Evolutionary conservation across 2,888 invertebrate species (phyloP).

Genomic region (Morinoia aosen): DNA sequence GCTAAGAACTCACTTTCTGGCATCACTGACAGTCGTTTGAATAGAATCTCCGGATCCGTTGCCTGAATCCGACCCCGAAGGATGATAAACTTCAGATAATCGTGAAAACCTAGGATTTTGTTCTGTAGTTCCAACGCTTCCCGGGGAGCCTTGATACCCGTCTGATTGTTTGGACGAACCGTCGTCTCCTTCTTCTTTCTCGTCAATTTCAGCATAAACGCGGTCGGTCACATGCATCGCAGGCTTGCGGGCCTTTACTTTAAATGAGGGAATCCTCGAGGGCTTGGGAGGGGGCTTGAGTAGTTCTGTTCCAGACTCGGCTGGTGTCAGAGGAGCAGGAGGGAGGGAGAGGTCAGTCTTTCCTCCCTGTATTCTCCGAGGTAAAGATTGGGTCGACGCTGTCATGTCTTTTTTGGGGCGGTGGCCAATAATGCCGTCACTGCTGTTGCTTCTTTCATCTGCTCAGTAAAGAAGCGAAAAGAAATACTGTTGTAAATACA

Average conservation of each 20-base stretch:
- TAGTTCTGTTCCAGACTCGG: background rate
- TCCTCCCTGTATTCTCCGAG: constrained; percentile 30
- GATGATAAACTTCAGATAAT: constrained; percentile 76
- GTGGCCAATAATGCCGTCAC: constrained; percentile 79
- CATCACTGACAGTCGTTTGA: constrained; percentile 77
- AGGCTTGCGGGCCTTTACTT: constrained; percentile 63
- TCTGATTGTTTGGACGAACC: constrained; percentile 39
- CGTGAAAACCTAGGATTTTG: constrained; percentile 68
- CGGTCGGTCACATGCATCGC: constrained; percentile 57
- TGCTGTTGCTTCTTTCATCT: constrained; percentile 79
- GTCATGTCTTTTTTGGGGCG: constrained; percentile 68
- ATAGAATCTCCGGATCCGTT: constrained; percentile 90
- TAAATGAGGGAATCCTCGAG: constrained; percentile 66
- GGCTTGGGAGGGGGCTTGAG: constrained; percentile 64
- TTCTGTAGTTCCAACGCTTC: constrained; percentile 70
- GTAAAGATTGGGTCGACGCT: constrained; percentile 40
- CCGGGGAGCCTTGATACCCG: constrained; percentile 69
- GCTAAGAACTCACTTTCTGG: constrained; percentile 67
- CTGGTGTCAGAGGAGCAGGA: background rate
- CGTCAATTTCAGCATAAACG: constrained; percentile 67
- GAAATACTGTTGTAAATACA: background rate
- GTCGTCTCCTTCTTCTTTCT: constrained; percentile 53
- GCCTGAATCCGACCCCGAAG: constrained; percentile 89
- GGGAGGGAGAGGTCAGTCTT: constrained; percentile 14
- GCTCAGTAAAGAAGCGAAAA: constrained; percentile 70